These are phyloP conservation scores for Gallinago paraguaiae DNA, from an alignment of 2,113 vertebrate genomes.

Conservation along the genomic window DNA sequence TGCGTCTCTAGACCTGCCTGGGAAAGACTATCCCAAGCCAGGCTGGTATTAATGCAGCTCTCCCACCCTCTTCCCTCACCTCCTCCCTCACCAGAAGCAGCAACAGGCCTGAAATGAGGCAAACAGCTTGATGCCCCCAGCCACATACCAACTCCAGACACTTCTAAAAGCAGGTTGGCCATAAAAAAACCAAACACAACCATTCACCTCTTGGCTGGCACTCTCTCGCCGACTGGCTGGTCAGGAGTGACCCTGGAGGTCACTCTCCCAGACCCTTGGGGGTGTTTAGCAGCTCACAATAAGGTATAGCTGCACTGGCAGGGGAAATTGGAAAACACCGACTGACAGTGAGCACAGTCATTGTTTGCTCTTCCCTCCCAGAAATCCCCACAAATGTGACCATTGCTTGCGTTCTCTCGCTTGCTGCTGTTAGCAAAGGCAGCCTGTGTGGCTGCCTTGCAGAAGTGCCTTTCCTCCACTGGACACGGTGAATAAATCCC, in stretches of 20 bases:
- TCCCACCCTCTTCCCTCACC: background rate
- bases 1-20: background rate
- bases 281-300: background rate
- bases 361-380: background rate
- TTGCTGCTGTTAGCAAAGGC: conserved; percentile 29
- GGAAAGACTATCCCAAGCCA: background rate
- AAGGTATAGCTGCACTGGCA: background rate
- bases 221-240: background rate
- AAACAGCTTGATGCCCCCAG: background rate
- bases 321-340: background rate
- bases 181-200: background rate
- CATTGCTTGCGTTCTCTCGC: background rate
- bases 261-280: background rate
- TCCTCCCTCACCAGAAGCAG: background rate
- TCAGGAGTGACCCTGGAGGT: background rate
- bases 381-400: background rate
- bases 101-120: background rate
- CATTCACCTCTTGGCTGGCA: background rate
- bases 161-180: background rate
- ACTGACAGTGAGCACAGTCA: background rate
- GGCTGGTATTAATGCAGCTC: background rate
- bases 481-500: conserved; percentile 29
- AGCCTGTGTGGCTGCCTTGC: background rate
- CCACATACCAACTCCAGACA: background rate
- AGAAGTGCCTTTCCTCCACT: background rate